phyloP scores from a whole-genome alignment of 2,888 invertebrate genomes.

The Caenorhabditis imperialis region DNA sequence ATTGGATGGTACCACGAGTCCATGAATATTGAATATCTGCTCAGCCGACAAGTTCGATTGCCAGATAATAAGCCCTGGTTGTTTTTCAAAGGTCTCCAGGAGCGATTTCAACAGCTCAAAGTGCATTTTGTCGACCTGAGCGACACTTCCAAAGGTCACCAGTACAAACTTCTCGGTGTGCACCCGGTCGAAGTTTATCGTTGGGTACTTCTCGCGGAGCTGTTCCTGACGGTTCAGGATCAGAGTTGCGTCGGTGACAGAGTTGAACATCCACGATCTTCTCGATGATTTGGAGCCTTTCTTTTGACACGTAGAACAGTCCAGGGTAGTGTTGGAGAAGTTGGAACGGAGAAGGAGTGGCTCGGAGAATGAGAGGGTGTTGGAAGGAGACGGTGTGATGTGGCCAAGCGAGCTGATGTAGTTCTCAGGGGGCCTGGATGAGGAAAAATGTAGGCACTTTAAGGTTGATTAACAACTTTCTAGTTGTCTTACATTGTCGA shows the following conservation, averaged over 20 bases:
- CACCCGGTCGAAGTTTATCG: slow-evolving; percentile 65
- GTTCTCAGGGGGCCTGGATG: slow-evolving; percentile 40
- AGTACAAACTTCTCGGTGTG: slow-evolving; percentile 64
- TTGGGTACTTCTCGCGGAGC: slow-evolving; percentile 56
- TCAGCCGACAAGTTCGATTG: slow-evolving; percentile 67
- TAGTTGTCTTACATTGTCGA: slow-evolving; percentile 57
- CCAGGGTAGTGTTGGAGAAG: slow-evolving; percentile 14
- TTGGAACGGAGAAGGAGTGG: slow-evolving; percentile 15
- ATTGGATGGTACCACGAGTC: slow-evolving; percentile 57
- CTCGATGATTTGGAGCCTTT: slow-evolving; percentile 6
- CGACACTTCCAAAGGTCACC: slow-evolving; percentile 74
- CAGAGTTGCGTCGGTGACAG: slow-evolving; percentile 2
- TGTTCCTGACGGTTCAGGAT: slow-evolving; percentile 8
- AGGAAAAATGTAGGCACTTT: not conserved
- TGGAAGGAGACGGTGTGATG: slow-evolving; percentile 5
- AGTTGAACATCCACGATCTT: slow-evolving; percentile 34
- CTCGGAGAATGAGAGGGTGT: slow-evolving; percentile 18
- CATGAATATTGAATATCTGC: slow-evolving; percentile 44
- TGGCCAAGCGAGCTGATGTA: slow-evolving; percentile 40
- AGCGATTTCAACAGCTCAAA: slow-evolving; percentile 57
- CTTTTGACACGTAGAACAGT: slow-evolving; percentile 14
- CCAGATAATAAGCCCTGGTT: slow-evolving; percentile 61
- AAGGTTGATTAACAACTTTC: not conserved
- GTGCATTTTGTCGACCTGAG: slow-evolving; percentile 71
- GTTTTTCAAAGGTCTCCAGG: slow-evolving; percentile 57